Conservation (phyloP, 2,888 invertebrate genomes). For the Neoscelio sp. region DNA sequence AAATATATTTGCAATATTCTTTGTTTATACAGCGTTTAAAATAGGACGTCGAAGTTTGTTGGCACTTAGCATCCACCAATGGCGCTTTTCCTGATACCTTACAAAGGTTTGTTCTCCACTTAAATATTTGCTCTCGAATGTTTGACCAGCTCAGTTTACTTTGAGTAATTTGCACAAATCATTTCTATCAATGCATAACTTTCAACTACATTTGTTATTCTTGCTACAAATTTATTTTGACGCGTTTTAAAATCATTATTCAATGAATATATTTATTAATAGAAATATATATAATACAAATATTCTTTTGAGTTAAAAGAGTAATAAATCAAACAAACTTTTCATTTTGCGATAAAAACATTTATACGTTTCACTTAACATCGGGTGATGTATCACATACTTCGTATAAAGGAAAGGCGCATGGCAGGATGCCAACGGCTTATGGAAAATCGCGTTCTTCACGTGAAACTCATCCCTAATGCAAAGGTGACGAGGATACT, state of each 20-base stretch:
- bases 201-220: not conserved
- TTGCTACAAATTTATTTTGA: no score
- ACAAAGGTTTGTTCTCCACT: slow-evolving; percentile 35
- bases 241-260: no score
- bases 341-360: slow-evolving; percentile 6
- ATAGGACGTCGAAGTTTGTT: slow-evolving; percentile 49
- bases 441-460: slow-evolving; percentile 52
- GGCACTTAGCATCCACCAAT: slow-evolving; percentile 24
- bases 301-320: no score
- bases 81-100: slow-evolving; percentile 34
- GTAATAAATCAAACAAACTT: no score
- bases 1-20: slow-evolving; percentile 39
- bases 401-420: slow-evolving; percentile 52
- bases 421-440: slow-evolving; percentile 59
- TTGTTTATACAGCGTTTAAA: slow-evolving; percentile 47
- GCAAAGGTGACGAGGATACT: slow-evolving; percentile 45
- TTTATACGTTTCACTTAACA: slow-evolving; percentile 26
- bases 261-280: slow-evolving; percentile 1
- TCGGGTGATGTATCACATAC: slow-evolving; percentile 25
- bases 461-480: slow-evolving; percentile 55
- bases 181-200: not conserved
- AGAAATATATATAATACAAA: not conserved
- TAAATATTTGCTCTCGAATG: slow-evolving; percentile 35
- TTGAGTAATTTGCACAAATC: slow-evolving; percentile 31
- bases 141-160: slow-evolving; percentile 13